Base-by-base conservation (phyloP, 2,888 invertebrate genomes). In the Aphrophora alni region DNA sequence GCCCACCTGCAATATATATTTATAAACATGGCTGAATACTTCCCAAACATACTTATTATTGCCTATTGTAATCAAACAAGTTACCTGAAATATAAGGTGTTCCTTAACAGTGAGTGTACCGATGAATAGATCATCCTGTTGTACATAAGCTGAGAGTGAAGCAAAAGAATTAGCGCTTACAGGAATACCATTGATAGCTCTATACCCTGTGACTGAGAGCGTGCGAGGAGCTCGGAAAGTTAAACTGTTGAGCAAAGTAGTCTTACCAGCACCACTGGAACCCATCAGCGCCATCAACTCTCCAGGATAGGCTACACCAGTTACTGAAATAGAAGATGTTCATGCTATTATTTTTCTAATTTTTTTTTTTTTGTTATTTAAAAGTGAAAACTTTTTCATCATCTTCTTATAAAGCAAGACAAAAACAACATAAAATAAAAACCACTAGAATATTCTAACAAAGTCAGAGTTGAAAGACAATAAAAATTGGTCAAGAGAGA, bases 41-140 rank as follows among this genome's bases (percentile, higher is more conserved):
- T n/a, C n/a, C n/a, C n/a, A n/a, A n/a, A n/a, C 96, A 97, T 97
- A 71, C 97, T 91, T 21, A 97, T 93, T 87, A 95, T 89, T 4
- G 97, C 96, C 92, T 93, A 89, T n/a, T n/a, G n/a, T n/a, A 78
- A 87, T 88, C 83, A 77, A 77, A 75, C 83, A 83, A 80, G 8
- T 87, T 86, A 94, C 95, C 90, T 96, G 95, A 87, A 98, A 98
- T 74, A 94, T 91, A 5, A 98, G 91, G 88, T 98, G 97, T 87
- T 98, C 98, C 82, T 91, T 91, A 0, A 97, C 97, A 0, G 97
- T 97, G 73, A 98, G 89, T 0, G 95, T 95, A 0, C 96, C 96
- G 84, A 98, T 95, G 87, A 98, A 98, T 77, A 98, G 89, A 88
- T 98, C 98, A 85, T 97, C 95, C 87, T 98, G 98, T 87, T 98